Evolutionary conservation across 92 coral and sea anemone species (phyloP).

Genomic region (Actinernus sp.): DNA sequence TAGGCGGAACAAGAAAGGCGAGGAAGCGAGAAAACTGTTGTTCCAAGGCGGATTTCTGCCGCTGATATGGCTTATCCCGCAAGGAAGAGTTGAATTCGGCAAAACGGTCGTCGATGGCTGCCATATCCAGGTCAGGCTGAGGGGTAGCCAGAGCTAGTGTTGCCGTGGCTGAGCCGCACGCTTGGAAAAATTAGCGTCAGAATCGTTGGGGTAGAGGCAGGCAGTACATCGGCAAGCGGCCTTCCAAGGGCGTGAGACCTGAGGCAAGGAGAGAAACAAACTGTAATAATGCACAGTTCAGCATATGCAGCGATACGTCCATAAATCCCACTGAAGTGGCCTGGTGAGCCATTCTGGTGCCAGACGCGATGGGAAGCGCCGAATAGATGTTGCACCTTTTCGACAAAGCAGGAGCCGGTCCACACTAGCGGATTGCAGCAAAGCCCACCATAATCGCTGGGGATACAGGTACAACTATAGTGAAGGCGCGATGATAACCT

Average conservation of each 20-base stretch:
- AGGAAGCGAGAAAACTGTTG: not conserved
- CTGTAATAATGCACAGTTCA: not conserved
- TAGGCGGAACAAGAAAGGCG: conserved; percentile 25
- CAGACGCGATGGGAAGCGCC: conserved; percentile 19
- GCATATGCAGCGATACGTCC: conserved; percentile 49
- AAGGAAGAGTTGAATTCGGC: not conserved
- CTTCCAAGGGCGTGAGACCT: conserved; percentile 39
- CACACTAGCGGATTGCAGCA: no score
- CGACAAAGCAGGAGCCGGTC: conserved; percentile 26
- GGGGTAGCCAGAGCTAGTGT: not conserved
- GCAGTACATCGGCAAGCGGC: conserved; percentile 17
- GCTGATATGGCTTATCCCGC: conserved; percentile 11
- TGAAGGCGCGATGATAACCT: no score
- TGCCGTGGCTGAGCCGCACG: conserved; percentile 15
- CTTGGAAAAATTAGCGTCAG: conserved; percentile 53
- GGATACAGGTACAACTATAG: no score
- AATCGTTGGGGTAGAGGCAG: conserved; percentile 50
- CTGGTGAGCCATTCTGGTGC: conserved; percentile 27
- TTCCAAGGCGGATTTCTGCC: conserved; percentile 38
- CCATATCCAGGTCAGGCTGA: conserved; percentile 21
- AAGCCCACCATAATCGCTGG: no score
- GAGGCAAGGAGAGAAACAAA: not conserved
- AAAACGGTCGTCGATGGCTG: conserved; percentile 14
- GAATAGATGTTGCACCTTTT: conserved; percentile 21
- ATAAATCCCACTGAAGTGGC: conserved; percentile 58